Conservation (phyloP, 2,113 vertebrate genomes). For the Oryzias melastigma region DNA sequence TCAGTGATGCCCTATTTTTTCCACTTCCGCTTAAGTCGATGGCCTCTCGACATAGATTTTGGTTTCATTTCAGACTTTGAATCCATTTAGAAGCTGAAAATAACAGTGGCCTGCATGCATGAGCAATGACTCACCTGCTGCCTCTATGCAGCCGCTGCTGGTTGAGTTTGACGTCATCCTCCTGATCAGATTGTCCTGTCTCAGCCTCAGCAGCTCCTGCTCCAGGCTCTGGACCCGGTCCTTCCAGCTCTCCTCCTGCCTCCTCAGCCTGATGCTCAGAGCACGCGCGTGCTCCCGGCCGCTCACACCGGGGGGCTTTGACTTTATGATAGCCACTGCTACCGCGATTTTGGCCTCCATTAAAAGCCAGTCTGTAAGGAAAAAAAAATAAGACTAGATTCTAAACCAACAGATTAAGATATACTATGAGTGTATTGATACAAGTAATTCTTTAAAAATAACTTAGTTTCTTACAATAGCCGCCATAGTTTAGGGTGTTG, state of each 20-base stretch:
- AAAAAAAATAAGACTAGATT: too few species aligned
- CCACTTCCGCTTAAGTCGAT: too few species aligned
- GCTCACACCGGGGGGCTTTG: constrained; percentile 77
- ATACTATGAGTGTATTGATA: too few species aligned
- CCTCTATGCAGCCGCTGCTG: constrained; percentile 2
- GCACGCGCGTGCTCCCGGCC: constrained; percentile 75
- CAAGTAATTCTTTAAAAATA: too few species aligned
- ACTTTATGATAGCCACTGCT: constrained; percentile 84
- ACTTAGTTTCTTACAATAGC: too few species aligned
- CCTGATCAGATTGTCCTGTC: constrained; percentile 80
- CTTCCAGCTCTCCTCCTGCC: constrained; percentile 70
- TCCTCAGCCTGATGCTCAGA: constrained; percentile 66
- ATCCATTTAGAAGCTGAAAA: background rate
- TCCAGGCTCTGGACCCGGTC: constrained; percentile 74
- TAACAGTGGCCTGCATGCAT: background rate
- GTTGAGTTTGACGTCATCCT: constrained; percentile 44
- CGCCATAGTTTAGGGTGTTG: too few species aligned
- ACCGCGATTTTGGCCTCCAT: constrained; percentile 79
- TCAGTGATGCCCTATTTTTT: too few species aligned
- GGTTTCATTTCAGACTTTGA: too few species aligned
- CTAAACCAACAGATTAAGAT: too few species aligned
- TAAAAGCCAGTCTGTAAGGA: constrained; percentile 57
- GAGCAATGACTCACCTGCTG: constrained; percentile 15
- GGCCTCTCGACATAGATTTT: background rate
- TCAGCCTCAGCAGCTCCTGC: constrained; percentile 83